phyloP scores from a whole-genome alignment of 2,113 vertebrate genomes.

The Toxotes chatareus region DNA sequence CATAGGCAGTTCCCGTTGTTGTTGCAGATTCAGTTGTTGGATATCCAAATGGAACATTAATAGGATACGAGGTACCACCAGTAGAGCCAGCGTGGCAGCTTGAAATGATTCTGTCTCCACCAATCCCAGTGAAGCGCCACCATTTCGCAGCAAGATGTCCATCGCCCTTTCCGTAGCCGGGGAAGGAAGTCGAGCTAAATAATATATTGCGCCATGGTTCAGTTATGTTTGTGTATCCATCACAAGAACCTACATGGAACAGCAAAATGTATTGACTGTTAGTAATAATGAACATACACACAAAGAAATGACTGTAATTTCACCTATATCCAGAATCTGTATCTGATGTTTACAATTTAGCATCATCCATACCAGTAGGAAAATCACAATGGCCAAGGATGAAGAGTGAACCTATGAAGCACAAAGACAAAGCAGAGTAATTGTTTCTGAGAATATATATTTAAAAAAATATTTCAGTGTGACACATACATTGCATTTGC shows the following conservation, averaged over 20 bases:
- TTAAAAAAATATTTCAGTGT: too few relatives aligned
- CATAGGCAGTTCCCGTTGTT: neutral
- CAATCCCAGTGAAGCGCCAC: slow-evolving; percentile 68
- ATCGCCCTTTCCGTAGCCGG: slow-evolving; percentile 27
- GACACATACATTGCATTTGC: neutral
- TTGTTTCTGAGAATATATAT: neutral
- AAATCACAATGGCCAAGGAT: slow-evolving; percentile 8
- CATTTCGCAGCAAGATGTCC: fast-evolving
- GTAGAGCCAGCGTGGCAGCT: fast-evolving
- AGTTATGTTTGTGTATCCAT: slow-evolving; percentile 37
- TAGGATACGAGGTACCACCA: neutral
- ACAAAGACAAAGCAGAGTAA: neutral
- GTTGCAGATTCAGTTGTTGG: slow-evolving; percentile 25
- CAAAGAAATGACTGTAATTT: neutral
- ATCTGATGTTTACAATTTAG: slow-evolving; percentile 2
- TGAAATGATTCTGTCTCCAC: slow-evolving; percentile 51
- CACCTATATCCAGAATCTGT: neutral
- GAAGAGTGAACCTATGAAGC: slow-evolving; percentile 48
- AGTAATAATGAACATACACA: neutral
- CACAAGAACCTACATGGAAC: slow-evolving; percentile 48
- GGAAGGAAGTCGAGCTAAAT: neutral
- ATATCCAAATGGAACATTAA: neutral
- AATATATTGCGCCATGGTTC: slow-evolving; percentile 65
- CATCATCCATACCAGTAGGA: slow-evolving; percentile 51
- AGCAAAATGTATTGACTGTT: neutral